A percentile compares a stretch with the other conserved stretches of the same genome.
Conservation (phyloP, 2,797 vertebrate genomes). For the Coccyzus lansbergi region DNA sequence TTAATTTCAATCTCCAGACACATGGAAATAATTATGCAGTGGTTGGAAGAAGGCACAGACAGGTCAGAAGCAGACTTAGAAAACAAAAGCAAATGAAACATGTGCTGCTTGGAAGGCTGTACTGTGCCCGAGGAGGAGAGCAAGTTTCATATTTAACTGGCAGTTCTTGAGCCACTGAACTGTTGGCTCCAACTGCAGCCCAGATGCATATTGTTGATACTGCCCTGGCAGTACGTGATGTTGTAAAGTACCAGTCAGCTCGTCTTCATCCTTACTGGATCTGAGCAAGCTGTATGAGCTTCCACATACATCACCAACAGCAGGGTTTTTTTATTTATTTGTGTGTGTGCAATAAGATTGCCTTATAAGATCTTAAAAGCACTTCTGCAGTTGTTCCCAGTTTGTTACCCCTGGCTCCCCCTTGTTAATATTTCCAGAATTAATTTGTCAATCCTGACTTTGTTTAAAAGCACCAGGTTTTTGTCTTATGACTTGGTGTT, state of each 20-base stretch:
- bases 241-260: background rate
- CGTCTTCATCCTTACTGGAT: background rate
- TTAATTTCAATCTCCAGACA: background rate
- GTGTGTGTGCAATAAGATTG: background rate
- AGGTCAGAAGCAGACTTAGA: background rate
- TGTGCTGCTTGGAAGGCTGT: background rate
- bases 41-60: background rate
- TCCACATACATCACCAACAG: background rate
- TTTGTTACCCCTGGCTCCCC: background rate
- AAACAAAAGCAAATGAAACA: background rate
- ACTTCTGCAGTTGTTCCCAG: background rate
- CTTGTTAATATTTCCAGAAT: background rate
- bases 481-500: background rate
- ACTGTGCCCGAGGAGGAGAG: background rate
- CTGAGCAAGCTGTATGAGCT: background rate
- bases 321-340: background rate
- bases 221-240: background rate
- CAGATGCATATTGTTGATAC: background rate
- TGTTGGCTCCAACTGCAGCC: background rate
- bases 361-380: constrained; percentile 14
- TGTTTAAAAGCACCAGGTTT: background rate
- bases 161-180: background rate
- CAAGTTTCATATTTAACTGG: background rate
- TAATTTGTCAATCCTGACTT: background rate
- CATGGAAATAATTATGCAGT: background rate